Evolutionary conservation across 1,140 invertebrate genomes (phyloP).

Genomic region (Solenopsis invicta): DNA sequence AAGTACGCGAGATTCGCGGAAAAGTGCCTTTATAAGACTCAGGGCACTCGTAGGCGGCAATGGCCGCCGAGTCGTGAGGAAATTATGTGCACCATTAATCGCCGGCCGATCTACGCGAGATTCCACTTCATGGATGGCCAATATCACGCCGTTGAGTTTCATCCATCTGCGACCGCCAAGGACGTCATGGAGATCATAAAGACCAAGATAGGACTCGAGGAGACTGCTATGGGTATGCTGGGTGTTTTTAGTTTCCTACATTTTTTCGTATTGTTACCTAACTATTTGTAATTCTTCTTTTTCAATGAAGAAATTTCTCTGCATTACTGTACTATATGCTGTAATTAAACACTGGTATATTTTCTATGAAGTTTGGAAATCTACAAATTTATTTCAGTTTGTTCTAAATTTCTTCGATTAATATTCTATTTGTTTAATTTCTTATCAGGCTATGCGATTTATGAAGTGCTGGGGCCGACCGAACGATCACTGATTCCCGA

Average conservation of each 20-base stretch:
- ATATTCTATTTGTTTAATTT: neutral
- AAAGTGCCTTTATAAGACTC: constrained; percentile 95
- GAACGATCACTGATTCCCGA: constrained; percentile 94
- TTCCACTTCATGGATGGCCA: constrained; percentile 98
- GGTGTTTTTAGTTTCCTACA: constrained; percentile 24
- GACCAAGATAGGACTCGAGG: constrained; percentile 95
- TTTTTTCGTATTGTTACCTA: neutral
- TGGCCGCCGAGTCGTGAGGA: constrained; percentile 98
- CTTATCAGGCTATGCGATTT: constrained; percentile 91
- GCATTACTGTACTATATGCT: neutral
- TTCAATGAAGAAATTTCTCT: neutral
- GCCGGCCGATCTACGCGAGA: constrained; percentile 95
- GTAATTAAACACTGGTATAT: neutral
- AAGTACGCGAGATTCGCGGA: constrained; percentile 98
- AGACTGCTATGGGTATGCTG: constrained; percentile 90
- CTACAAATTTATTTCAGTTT: neutral
- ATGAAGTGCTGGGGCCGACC: constrained; percentile 93
- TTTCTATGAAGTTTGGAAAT: neutral
- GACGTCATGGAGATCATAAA: constrained; percentile 97
- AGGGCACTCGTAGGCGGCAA: constrained; percentile 94
- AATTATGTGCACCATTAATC: constrained; percentile 96
- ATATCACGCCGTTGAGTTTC: constrained; percentile 97
- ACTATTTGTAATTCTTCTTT: neutral
- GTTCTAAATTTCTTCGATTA: neutral
- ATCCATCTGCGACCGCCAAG: constrained; percentile 96